Conservation (phyloP, 2,888 invertebrate species). For the Noctua pronuba region DNA sequence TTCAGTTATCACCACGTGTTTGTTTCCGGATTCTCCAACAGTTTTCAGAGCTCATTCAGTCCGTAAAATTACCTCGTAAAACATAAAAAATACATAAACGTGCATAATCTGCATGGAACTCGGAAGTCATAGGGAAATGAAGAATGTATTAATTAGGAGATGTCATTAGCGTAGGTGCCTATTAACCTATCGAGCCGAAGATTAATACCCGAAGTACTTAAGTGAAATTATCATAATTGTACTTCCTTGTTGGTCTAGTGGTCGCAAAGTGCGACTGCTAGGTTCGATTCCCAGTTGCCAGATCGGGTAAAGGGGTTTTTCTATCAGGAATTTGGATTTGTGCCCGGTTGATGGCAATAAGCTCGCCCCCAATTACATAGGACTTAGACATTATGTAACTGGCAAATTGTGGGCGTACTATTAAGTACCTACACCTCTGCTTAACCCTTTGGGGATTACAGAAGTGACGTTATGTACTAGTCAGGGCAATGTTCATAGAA, state of each 20-base stretch:
- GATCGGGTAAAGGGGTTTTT: background rate
- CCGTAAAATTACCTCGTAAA: background rate
- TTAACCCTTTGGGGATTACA: too few species aligned
- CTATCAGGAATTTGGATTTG: background rate
- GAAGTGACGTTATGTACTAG: too few species aligned
- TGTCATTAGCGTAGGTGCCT: background rate
- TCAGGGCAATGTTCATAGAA: too few species aligned
- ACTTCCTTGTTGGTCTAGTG: too few species aligned
- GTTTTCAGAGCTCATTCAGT: constrained; percentile 6
- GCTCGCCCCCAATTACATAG: too few species aligned
- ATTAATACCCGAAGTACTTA: background rate
- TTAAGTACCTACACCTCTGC: too few species aligned
- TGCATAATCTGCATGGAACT: background rate
- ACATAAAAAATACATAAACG: constrained; percentile 33
- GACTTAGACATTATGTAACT: background rate
- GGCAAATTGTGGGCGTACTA: background rate
- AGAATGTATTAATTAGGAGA: constrained; percentile 21
- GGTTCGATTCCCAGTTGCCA: background rate
- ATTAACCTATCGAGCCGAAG: background rate
- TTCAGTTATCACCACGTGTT: background rate
- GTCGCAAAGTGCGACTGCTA: background rate
- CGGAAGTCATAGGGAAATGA: constrained; percentile 7
- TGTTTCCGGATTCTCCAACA: background rate
- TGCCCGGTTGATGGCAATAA: background rate
- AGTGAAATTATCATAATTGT: background rate